phyloP scores from a whole-genome alignment of 2,797 vertebrate genomes.

The Hirundo rustica region DNA sequence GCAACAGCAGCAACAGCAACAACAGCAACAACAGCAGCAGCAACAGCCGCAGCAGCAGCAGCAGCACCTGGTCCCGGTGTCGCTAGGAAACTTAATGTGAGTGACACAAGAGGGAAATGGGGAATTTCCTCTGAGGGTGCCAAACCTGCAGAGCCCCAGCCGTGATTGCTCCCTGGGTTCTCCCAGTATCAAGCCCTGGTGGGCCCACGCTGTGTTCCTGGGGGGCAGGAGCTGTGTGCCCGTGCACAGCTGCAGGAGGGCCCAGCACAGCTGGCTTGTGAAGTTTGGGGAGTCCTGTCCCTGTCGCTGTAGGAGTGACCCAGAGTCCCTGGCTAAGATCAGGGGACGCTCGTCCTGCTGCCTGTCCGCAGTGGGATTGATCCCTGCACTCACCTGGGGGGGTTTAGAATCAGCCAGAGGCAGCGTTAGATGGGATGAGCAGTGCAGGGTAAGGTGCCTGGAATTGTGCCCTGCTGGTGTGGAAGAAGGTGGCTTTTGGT shows the following conservation, averaged over 20 bases:
- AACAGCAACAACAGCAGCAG: constrained; percentile 80
- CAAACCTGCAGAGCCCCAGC: background rate
- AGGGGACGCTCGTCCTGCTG: background rate
- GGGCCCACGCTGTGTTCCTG: fast-evolving
- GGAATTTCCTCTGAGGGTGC: background rate
- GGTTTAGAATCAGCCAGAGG: background rate
- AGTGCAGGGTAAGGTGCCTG: background rate
- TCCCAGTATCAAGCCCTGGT: background rate
- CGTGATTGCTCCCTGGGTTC: background rate
- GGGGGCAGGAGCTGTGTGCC: background rate
- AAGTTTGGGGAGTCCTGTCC: background rate
- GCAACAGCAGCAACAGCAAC: constrained; percentile 45
- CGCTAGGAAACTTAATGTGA: constrained; percentile 94
- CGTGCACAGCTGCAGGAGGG: background rate
- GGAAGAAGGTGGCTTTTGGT: background rate
- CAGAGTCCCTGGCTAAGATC: background rate
- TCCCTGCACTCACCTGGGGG: fast-evolving
- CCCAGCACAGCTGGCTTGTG: background rate
- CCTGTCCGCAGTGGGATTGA: background rate
- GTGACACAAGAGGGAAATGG: constrained; percentile 30
- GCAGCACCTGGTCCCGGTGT: constrained; percentile 87
- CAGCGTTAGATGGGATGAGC: background rate
- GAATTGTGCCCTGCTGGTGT: background rate
- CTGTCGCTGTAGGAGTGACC: background rate
- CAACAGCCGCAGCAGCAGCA: constrained; percentile 77